phyloP scores from a whole-genome alignment of 2,888 invertebrate species.

The Cacoxenus indagator region DNA sequence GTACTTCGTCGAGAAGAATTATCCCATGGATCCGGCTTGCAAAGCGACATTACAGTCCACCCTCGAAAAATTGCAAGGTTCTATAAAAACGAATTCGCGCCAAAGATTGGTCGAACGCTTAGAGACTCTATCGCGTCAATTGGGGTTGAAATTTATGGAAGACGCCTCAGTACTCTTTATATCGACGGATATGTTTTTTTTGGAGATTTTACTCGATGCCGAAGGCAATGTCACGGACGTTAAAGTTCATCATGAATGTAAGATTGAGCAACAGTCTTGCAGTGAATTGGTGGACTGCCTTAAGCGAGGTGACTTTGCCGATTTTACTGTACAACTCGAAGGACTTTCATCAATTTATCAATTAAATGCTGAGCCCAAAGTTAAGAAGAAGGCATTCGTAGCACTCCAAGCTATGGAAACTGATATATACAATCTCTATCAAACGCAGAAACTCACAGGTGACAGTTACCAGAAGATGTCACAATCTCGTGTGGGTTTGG shows the following conservation, averaged over 20 bases:
- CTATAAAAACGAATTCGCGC: conserved; percentile 91
- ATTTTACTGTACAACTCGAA: conserved; percentile 93
- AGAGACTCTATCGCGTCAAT: conserved; percentile 90
- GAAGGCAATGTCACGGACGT: conserved; percentile 91
- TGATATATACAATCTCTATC: conserved; percentile 86
- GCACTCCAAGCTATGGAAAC: conserved; percentile 92
- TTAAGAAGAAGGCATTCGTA: conserved; percentile 89
- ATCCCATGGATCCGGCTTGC: conserved; percentile 87
- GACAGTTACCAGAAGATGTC: conserved; percentile 79
- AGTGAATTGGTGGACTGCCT: conserved; percentile 89
- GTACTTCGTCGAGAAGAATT: conserved; percentile 90
- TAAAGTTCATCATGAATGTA: conserved; percentile 91
- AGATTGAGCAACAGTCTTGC: conserved; percentile 86
- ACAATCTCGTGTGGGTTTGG: conserved; percentile 89
- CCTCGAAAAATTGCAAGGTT: conserved; percentile 91
- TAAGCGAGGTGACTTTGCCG: conserved; percentile 88
- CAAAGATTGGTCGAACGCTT: conserved; percentile 93
- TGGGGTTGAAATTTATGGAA: conserved; percentile 91
- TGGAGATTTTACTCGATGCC: conserved; percentile 89
- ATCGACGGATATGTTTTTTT: conserved; percentile 96
- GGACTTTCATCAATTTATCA: conserved; percentile 93
- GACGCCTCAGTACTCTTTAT: conserved; percentile 88
- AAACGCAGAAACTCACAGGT: conserved; percentile 82
- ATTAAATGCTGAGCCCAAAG: conserved; percentile 93
- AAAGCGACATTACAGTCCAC: conserved; percentile 90